Evolutionary conservation across 2,888 invertebrate species (phyloP).

Genomic region (Nysson spinosus): DNA sequence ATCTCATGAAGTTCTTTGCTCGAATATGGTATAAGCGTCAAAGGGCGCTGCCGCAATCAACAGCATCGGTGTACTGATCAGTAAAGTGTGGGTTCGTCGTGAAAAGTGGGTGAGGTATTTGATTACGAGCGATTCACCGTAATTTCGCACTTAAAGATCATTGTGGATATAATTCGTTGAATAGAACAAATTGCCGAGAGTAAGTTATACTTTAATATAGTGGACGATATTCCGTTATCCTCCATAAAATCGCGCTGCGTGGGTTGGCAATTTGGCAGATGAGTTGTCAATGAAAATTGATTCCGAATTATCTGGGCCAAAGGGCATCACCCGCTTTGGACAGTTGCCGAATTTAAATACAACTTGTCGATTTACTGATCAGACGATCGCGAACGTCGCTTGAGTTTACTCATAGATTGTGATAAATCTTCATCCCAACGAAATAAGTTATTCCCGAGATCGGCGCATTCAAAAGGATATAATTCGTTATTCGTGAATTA

Average conservation of each 20-base stretch:
- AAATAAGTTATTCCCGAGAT: conserved; percentile 22
- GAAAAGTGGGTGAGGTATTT: conserved; percentile 66
- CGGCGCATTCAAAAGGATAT: conserved; percentile 11
- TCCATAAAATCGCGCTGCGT: conserved; percentile 24
- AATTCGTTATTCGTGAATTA: conserved; percentile 5
- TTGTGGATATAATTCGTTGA: not conserved
- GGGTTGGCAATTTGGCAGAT: conserved; percentile 62
- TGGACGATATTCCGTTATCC: not conserved
- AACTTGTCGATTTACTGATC: conserved; percentile 53
- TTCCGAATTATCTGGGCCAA: conserved; percentile 70
- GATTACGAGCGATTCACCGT: conserved; percentile 22
- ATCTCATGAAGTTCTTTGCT: conserved; percentile 35
- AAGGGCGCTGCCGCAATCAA: conserved; percentile 73
- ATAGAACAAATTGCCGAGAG: conserved; percentile 6
- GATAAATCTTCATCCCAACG: conserved; percentile 29
- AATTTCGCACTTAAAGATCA: conserved; percentile 7
- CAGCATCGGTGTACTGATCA: conserved; percentile 58
- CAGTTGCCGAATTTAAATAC: conserved; percentile 67
- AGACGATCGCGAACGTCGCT: conserved; percentile 45
- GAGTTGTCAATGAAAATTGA: conserved; percentile 75
- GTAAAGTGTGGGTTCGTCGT: conserved; percentile 62
- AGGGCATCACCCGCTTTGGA: conserved; percentile 74
- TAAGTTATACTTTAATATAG: conserved; percentile 15
- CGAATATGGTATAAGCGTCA: conserved; percentile 61
- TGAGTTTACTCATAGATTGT: conserved; percentile 10